phyloP scores from a whole-genome alignment of 2,797 vertebrate species.

The Cyclopterus lumpus region DNA sequence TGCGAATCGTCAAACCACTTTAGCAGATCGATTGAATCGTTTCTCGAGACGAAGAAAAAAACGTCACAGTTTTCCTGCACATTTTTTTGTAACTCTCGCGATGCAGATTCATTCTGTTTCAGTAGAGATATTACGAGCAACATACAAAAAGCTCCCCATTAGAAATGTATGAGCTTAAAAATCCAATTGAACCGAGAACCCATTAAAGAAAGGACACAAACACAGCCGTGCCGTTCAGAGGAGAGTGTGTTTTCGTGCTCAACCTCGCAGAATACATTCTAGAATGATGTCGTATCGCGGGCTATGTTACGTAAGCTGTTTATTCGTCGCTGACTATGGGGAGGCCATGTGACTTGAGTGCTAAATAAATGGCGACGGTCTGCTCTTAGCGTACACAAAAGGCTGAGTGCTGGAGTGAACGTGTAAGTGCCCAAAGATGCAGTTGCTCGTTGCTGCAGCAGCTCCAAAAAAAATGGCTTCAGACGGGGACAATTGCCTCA shows the following conservation, averaged over 20 bases:
- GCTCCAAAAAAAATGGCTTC: not conserved
- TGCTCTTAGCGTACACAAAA: slow-evolving; percentile 12
- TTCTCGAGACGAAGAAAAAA: not conserved
- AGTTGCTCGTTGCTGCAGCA: slow-evolving; percentile 3
- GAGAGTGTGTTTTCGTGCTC: slow-evolving; percentile 46
- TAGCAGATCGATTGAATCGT: not conserved
- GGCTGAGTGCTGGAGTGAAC: slow-evolving; percentile 23
- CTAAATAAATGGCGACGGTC: slow-evolving; percentile 23
- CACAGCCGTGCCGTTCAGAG: slow-evolving; percentile 28
- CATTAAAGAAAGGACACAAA: slow-evolving; percentile 59
- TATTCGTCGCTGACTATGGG: slow-evolving; percentile 17
- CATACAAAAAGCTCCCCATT: slow-evolving; percentile 58
- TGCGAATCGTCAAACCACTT: not conserved
- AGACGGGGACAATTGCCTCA: slow-evolving; percentile 24
- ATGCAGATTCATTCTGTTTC: slow-evolving; percentile 40
- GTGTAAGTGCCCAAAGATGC: slow-evolving; percentile 7
- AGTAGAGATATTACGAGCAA: slow-evolving; percentile 27
- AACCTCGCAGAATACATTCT: slow-evolving; percentile 56
- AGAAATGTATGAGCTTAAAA: slow-evolving; percentile 62
- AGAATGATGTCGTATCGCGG: slow-evolving; percentile 50
- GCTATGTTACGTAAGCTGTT: slow-evolving; percentile 31
- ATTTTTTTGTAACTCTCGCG: too few species aligned
- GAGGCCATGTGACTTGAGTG: slow-evolving; percentile 33
- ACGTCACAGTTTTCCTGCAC: too few species aligned
- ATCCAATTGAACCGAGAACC: slow-evolving; percentile 58